These are phyloP conservation scores for Mormyrus hasselquistii DNA, from an alignment of 2,797 vertebrate genomes.

Conservation along the genomic window DNA sequence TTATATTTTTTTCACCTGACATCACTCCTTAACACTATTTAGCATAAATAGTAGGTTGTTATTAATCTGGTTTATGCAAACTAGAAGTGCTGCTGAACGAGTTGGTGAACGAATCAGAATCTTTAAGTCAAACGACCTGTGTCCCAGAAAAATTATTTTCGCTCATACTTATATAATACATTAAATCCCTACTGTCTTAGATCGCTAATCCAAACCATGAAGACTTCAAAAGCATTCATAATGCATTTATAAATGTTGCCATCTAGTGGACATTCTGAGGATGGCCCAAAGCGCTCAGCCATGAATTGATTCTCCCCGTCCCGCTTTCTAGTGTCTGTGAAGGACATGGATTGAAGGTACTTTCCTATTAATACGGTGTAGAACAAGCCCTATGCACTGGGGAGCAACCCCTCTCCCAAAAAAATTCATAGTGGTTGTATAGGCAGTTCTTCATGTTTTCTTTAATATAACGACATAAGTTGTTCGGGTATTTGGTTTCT, in stretches of 20 bases:
- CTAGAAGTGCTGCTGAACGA: neutral
- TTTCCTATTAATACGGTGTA: neutral
- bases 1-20: neutral
- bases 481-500: constrained; percentile 40
- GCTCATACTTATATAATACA: neutral
- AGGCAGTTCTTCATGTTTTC: constrained; percentile 4
- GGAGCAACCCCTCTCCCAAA: neutral
- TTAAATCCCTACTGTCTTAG: neutral
- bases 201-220: neutral
- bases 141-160: neutral
- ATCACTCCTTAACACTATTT: neutral
- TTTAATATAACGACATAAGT: constrained; percentile 10
- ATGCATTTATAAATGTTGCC: constrained; percentile 9
- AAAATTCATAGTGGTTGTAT: neutral
- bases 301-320: constrained; percentile 28
- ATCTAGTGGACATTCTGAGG: constrained; percentile 7
- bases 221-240: neutral
- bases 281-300: neutral
- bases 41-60: neutral
- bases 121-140: neutral
- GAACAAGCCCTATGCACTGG: neutral
- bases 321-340: constrained; percentile 24
- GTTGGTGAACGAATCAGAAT: neutral
- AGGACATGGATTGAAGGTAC: neutral
- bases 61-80: neutral